Evolutionary conservation across 2,888 invertebrate species (phyloP).

Genomic region (Drosophila falleni): DNA sequence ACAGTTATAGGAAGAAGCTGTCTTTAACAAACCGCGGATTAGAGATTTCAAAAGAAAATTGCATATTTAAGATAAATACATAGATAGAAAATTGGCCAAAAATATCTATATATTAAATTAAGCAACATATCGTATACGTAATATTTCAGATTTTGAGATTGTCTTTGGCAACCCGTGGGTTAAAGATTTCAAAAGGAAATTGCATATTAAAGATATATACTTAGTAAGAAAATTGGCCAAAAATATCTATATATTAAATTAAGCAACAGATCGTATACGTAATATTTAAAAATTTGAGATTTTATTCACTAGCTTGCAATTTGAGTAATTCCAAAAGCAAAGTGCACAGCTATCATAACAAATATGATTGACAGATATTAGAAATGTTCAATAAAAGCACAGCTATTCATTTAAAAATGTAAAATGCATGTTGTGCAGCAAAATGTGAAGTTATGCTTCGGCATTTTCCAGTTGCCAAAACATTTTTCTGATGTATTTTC

Average conservation of each 20-base stretch:
- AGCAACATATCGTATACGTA: not conserved
- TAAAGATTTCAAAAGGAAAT: constrained; percentile 16
- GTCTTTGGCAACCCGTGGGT: constrained; percentile 18
- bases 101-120: not conserved
- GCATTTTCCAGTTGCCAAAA: constrained; percentile 29
- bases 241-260: not conserved
- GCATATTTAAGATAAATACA: not conserved
- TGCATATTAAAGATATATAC: not conserved
- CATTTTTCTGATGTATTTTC: constrained; percentile 49
- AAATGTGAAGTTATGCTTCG: constrained; percentile 1
- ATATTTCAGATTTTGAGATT: constrained; percentile 4
- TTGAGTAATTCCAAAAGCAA: not conserved
- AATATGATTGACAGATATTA: not conserved
- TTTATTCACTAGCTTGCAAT: too few species aligned
- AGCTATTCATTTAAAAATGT: not conserved
- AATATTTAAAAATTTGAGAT: not conserved
- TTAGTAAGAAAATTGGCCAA: not conserved
- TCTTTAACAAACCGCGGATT: constrained; percentile 20
- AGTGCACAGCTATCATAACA: too few species aligned
- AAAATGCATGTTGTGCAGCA: not conserved
- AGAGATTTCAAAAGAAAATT: constrained; percentile 15
- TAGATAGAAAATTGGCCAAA: not conserved
- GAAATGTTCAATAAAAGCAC: not conserved
- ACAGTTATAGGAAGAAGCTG: constrained; percentile 19
- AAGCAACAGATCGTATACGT: not conserved